Evolutionary conservation across 1,140 invertebrate genomes (phyloP).

Genomic region (Choristoneura fumiferana): DNA sequence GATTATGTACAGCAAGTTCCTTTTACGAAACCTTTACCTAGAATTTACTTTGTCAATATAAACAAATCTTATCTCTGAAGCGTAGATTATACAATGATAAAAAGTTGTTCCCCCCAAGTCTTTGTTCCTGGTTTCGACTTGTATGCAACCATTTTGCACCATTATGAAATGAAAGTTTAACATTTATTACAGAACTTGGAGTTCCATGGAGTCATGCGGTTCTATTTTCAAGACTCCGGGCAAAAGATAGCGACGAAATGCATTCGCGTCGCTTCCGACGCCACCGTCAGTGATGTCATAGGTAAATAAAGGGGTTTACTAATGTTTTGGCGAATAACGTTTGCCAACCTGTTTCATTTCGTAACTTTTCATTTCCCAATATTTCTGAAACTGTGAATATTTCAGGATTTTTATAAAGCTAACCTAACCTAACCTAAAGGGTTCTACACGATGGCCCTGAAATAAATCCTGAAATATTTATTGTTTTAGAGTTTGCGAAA

Average conservation of each 20-base stretch:
- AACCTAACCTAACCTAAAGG: too few relatives aligned
- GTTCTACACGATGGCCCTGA: too few relatives aligned
- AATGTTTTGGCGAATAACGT: too few relatives aligned
- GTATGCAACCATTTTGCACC: too few relatives aligned
- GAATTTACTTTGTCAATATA: conserved; percentile 16
- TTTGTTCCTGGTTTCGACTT: not conserved
- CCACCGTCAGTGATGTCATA: conserved; percentile 96
- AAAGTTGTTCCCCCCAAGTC: not conserved
- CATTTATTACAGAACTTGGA: conserved; percentile 91
- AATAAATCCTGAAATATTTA: too few relatives aligned
- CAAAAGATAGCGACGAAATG: conserved; percentile 99
- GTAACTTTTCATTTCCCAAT: too few relatives aligned
- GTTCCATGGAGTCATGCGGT: conserved; percentile 99
- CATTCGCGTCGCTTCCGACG: conserved; percentile 97
- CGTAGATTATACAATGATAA: conserved; percentile 13
- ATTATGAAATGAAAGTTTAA: not conserved
- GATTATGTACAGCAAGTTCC: not conserved
- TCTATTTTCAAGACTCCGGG: conserved; percentile 98
- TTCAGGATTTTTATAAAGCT: too few relatives aligned
- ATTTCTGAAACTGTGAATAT: too few relatives aligned
- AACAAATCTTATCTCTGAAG: conserved; percentile 14
- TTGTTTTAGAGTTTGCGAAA: too few relatives aligned
- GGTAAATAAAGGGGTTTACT: conserved; percentile 58
- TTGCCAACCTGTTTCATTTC: too few relatives aligned
- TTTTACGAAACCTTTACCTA: conserved; percentile 9